Evolutionary conservation across 2,113 vertebrate genomes (phyloP).

Genomic region (Delphinus delphis): DNA sequence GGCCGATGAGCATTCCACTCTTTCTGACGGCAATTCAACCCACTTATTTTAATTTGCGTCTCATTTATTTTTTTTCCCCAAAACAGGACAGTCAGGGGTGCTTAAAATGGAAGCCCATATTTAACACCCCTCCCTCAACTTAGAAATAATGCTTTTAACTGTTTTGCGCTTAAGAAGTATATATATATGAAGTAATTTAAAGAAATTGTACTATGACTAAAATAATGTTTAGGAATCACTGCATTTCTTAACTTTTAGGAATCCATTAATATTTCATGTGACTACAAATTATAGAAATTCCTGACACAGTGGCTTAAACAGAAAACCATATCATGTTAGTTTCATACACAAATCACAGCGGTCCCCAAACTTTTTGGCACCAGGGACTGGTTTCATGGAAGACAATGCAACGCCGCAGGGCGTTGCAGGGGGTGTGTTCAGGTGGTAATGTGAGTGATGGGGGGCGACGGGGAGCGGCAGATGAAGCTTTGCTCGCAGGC

Average conservation of each 20-base stretch:
- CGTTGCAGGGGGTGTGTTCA: no score
- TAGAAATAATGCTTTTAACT: neutral
- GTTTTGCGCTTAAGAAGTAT: neutral
- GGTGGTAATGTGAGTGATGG: no score
- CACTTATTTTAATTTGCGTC: no score
- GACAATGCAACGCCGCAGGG: no score
- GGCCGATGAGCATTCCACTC: neutral
- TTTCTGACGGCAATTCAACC: neutral
- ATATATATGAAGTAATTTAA: neutral
- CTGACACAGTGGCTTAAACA: neutral
- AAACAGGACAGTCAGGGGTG: neutral
- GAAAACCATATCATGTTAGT: neutral
- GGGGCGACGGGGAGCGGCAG: no score
- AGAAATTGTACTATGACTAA: neutral
- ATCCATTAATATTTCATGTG: neutral
- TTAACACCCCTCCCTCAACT: neutral
- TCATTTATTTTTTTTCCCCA: neutral
- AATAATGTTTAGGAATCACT: neutral
- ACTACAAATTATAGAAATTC: neutral
- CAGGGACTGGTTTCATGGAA: no score
- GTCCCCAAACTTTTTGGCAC: no score
- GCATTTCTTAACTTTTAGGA: neutral
- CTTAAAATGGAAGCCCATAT: neutral
- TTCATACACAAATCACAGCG: neutral
- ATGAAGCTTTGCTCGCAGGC: no score